These are phyloP conservation scores for Neosilurus mollespiculum DNA, from an alignment of 2,797 vertebrate genomes.

Conservation along the genomic window DNA sequence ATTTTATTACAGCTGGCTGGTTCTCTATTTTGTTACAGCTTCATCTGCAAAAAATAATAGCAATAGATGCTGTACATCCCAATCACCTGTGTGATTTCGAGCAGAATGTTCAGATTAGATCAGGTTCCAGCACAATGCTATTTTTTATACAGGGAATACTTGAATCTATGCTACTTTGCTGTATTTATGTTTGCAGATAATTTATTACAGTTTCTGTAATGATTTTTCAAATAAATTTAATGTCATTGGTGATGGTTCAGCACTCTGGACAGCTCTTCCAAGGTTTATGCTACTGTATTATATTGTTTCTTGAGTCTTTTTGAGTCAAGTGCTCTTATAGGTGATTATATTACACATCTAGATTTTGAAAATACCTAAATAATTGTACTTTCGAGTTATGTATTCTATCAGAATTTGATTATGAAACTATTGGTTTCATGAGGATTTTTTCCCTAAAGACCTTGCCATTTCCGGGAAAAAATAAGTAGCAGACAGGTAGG, in stretches of 20 bases:
- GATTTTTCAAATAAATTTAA: neutral
- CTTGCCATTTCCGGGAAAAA: no score
- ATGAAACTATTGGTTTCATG: no score
- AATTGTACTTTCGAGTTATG: neutral
- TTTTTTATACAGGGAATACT: neutral
- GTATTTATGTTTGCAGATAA: neutral
- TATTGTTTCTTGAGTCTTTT: neutral
- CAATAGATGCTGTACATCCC: neutral
- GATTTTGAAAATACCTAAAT: neutral
- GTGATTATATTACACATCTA: neutral
- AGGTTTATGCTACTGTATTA: neutral
- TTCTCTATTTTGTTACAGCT: neutral
- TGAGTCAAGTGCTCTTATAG: neutral
- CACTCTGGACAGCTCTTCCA: slow-evolving; percentile 51
- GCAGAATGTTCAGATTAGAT: neutral
- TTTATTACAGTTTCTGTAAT: neutral
- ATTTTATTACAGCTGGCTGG: no score
- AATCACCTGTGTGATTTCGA: neutral
- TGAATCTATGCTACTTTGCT: neutral
- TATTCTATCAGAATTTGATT: neutral
- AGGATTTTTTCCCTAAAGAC: no score
- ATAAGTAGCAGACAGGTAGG: no score
- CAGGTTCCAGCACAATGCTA: neutral
- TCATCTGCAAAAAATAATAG: neutral
- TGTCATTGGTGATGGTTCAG: slow-evolving; percentile 33